Conservation (phyloP, 2,888 invertebrate genomes). For the Agrochola macilenta region DNA sequence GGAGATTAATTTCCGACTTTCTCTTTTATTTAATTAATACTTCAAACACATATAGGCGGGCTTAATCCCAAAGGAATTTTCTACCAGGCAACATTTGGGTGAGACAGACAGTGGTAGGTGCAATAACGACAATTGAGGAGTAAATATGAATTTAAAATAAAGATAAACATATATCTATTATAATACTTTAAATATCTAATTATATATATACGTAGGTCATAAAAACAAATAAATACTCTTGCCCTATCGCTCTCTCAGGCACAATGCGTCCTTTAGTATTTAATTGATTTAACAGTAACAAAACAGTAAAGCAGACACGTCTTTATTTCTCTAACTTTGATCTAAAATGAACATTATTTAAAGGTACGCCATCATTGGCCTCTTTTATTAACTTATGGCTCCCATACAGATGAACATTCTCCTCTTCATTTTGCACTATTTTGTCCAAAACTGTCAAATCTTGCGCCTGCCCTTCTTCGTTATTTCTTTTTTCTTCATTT, state of each 20-base stretch:
- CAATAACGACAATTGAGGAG: no score
- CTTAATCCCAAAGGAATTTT: no score
- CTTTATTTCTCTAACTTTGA: slow-evolving; percentile 26
- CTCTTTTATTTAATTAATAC: no score
- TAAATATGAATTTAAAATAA: no score
- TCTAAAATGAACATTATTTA: slow-evolving; percentile 63
- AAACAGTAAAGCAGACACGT: background rate
- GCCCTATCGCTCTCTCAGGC: background rate
- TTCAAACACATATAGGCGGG: no score
- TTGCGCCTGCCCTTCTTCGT: background rate
- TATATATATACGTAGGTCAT: no score
- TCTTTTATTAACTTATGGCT: slow-evolving; percentile 37
- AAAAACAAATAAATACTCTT: background rate
- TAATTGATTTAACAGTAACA: background rate
- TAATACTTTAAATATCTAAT: no score
- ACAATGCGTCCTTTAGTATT: background rate
- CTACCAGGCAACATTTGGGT: no score
- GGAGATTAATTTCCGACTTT: no score
- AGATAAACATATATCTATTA: no score
- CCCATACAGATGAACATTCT: slow-evolving; percentile 64
- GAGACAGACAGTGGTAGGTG: no score
- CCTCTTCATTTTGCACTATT: slow-evolving; percentile 24
- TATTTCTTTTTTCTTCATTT: background rate
- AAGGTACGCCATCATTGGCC: slow-evolving; percentile 4
- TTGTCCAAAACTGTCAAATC: slow-evolving; percentile 58